A percentile compares a stretch with the other conserved stretches of the same genome.
Evolutionary conservation across 2,888 invertebrate genomes (phyloP).

Genomic region (Chironomus tentans): DNA sequence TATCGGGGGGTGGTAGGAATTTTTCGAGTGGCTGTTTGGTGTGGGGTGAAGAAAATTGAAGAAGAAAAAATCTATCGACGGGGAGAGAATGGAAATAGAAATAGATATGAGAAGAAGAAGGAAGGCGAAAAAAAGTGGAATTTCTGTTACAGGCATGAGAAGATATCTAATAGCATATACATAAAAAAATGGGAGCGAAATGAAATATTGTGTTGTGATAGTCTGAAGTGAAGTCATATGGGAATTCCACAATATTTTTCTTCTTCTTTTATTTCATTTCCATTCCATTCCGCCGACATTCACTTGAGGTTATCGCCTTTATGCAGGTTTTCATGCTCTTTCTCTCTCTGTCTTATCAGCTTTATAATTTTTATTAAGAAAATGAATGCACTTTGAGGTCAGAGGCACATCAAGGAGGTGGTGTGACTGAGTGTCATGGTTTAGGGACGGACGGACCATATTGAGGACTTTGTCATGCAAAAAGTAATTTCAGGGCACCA

Average conservation of each 20-base stretch:
- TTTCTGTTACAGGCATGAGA: background rate
- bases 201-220: conserved; percentile 10
- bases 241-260: background rate
- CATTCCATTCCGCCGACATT: background rate
- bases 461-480: too few relatives aligned
- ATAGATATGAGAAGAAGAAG: background rate
- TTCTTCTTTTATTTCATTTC: background rate
- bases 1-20: background rate
- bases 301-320: conserved; percentile 1
- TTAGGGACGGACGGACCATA: too few relatives aligned
- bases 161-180: background rate
- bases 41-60: background rate
- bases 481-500: too few relatives aligned
- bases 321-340: background rate
- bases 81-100: background rate
- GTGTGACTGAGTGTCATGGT: too few relatives aligned
- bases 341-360: background rate
- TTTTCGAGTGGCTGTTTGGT: background rate
- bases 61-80: background rate
- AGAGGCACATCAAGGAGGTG: too few relatives aligned
- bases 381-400: background rate
- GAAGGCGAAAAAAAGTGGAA: background rate
- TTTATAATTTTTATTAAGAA: background rate
- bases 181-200: background rate
- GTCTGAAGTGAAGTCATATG: conserved; percentile 1